phyloP scores from a whole-genome alignment of 2,113 vertebrate species.

The Dunckerocampus dactyliophorus region DNA sequence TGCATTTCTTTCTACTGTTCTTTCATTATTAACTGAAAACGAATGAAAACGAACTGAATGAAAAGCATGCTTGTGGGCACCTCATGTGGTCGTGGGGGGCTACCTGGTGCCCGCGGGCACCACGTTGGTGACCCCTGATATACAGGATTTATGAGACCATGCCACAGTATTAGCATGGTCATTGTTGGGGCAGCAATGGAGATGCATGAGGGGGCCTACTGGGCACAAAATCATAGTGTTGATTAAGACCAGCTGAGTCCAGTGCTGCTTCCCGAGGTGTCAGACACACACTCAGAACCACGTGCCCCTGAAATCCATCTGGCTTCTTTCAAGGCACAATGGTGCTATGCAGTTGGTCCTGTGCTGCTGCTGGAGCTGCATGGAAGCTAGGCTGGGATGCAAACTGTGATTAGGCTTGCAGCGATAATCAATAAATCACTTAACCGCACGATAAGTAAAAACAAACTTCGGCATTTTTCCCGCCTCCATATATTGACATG shows the following conservation, averaged over 20 bases:
- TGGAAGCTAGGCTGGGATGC: not conserved
- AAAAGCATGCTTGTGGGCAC: too few relatives aligned
- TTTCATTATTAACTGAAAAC: too few relatives aligned
- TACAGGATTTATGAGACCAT: constrained; percentile 9
- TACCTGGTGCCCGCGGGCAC: too few relatives aligned
- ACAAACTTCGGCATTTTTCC: too few relatives aligned
- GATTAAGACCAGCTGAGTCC: constrained; percentile 68
- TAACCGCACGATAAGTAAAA: too few relatives aligned
- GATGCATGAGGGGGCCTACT: constrained; percentile 45
- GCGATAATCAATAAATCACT: too few relatives aligned
- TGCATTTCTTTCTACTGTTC: too few relatives aligned
- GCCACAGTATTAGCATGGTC: constrained; percentile 2
- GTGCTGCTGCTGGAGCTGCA: constrained; percentile 12
- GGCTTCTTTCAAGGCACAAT: constrained; percentile 15
- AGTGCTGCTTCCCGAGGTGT: constrained; percentile 23
- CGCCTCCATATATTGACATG: too few relatives aligned
- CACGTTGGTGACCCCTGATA: too few relatives aligned
- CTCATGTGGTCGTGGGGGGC: too few relatives aligned
- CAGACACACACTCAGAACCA: constrained; percentile 26
- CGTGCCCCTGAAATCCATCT: constrained; percentile 43
- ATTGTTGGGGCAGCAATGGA: constrained; percentile 4
- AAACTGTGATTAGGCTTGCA: not conserved
- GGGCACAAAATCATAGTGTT: constrained; percentile 52
- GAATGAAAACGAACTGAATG: too few relatives aligned
- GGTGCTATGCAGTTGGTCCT: constrained; percentile 17